A percentile compares a stretch with the other conserved stretches of the same genome.
phyloP scores from a whole-genome alignment of 2,113 vertebrate genomes.

The Anarhynchus alexandrinus region DNA sequence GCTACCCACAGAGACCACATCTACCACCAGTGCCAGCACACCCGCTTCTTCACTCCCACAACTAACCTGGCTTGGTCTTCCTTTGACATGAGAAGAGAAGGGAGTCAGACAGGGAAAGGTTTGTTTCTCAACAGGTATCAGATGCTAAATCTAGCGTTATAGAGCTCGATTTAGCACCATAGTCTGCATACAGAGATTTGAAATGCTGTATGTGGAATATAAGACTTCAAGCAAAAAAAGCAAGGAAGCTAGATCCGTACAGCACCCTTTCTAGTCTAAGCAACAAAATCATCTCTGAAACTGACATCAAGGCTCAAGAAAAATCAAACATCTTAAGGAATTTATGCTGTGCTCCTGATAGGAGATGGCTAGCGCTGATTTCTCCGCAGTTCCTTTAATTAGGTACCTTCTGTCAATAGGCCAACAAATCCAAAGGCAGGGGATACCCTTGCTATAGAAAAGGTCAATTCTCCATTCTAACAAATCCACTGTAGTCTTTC shows the following conservation, averaged over 20 bases:
- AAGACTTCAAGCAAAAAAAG: neutral
- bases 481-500: neutral
- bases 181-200: neutral
- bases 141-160: neutral
- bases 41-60: neutral
- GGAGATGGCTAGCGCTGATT: neutral
- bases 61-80: neutral
- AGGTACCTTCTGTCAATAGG: neutral
- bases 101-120: neutral
- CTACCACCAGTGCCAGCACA: neutral
- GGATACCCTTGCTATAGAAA: neutral
- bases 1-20: neutral
- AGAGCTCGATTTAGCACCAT: neutral
- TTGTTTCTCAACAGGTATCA: neutral
- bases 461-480: neutral
- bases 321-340: neutral
- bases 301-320: neutral
- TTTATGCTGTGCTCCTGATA: neutral
- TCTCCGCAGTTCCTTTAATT: neutral
- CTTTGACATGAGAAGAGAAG: neutral
- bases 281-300: neutral
- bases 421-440: neutral
- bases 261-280: neutral
- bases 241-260: neutral
- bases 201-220: neutral